Evolutionary conservation across 2,113 vertebrate species (phyloP).

Genomic region (Donacobius atricapilla): DNA sequence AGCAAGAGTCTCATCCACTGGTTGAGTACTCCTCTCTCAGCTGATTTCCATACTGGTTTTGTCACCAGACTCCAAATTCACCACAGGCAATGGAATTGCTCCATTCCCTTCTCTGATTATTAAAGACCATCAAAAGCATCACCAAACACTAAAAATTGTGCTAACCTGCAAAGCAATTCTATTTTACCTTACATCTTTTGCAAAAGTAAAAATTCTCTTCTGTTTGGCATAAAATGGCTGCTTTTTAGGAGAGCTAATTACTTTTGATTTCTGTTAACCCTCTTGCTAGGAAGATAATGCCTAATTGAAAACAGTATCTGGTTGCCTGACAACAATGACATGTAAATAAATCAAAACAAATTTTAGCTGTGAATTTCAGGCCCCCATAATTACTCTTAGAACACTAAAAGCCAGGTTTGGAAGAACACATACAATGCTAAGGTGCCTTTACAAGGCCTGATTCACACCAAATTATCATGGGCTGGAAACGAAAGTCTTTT

Average conservation of each 20-base stretch:
- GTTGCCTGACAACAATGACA: not conserved
- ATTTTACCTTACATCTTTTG: not conserved
- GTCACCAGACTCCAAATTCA: not conserved
- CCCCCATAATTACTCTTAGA: not conserved
- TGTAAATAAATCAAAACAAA: not conserved
- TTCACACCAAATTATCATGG: not conserved
- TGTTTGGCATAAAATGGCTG: not conserved
- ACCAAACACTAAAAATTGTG: not conserved
- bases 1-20: not conserved
- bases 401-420: not conserved
- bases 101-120: not conserved
- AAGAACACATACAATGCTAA: rapidly evolving
- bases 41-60: not conserved
- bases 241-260: not conserved
- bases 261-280: not conserved
- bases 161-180: not conserved
- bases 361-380: not conserved
- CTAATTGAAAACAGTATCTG: not conserved
- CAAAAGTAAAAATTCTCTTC: not conserved
- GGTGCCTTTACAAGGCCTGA: not conserved
- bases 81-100: not conserved
- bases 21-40: not conserved
- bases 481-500: not conserved
- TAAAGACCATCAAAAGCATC: not conserved
- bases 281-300: not conserved